These are phyloP conservation scores for Lagocephalus sceleratus DNA, from an alignment of 2,797 vertebrate species.

Conservation along the genomic window DNA sequence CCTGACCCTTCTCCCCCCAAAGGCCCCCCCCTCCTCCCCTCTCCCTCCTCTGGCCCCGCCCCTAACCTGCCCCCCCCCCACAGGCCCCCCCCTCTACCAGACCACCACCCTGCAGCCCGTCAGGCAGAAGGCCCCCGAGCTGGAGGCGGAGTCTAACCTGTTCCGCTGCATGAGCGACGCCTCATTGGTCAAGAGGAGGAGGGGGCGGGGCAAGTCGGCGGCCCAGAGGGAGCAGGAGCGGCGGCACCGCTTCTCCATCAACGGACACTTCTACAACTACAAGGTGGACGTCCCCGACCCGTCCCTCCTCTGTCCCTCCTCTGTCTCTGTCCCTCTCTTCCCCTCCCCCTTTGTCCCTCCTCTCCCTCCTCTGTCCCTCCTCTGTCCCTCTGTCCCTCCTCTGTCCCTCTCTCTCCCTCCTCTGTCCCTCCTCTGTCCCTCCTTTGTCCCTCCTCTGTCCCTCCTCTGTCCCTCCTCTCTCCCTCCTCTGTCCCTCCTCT, in stretches of 20 bases:
- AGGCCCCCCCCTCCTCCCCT: conserved; percentile 28
- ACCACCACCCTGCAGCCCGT: conserved; percentile 69
- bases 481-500: no score
- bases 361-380: no score
- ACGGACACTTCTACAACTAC: conserved; percentile 91
- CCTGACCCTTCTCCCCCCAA: conserved; percentile 2
- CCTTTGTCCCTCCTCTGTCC: no score
- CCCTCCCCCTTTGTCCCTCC: no score
- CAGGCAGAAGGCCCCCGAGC: conserved; percentile 52
- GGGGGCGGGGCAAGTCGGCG: conserved; percentile 50
- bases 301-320: background rate
- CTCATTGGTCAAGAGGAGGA: conserved; percentile 76
- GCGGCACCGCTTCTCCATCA: conserved; percentile 88
- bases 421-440: no score
- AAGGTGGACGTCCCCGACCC: conserved; percentile 51
- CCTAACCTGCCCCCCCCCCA: background rate
- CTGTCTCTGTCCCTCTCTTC: no score
- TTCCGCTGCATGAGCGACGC: conserved; percentile 82
- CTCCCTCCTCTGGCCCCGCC: background rate
- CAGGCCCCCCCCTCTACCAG: conserved; percentile 74
- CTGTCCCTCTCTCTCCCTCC: background rate
- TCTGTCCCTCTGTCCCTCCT: background rate
- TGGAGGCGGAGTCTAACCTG: conserved; percentile 76
- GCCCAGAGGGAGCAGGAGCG: conserved; percentile 67
- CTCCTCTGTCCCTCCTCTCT: no score